Evolutionary conservation across 2,888 invertebrate species (phyloP).

Genomic region (Scaeva pyrastri): DNA sequence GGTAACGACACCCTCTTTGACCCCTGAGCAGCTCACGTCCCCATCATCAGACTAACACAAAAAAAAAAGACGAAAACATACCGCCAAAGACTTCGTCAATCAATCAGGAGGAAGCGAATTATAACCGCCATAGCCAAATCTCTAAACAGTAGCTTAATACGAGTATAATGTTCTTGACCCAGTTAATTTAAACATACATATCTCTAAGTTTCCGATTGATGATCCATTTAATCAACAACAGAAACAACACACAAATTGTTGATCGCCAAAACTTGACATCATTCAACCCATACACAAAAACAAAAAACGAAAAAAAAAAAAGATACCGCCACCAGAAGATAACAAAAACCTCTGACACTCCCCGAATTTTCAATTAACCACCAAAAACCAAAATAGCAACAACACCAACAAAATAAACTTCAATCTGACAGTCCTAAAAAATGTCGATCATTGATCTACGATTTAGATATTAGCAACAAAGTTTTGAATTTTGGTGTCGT

Average conservation of each 20-base stretch:
- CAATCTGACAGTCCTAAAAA: conserved; percentile 48
- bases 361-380: conserved; percentile 51
- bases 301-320: conserved; percentile 36
- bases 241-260: conserved; percentile 5
- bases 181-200: conserved; percentile 37
- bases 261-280: conserved; percentile 71
- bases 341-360: conserved; percentile 62
- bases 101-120: conserved; percentile 40
- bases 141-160: conserved; percentile 32
- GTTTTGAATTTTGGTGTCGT: conserved; percentile 2
- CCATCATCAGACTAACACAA: conserved; percentile 5
- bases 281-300: conserved; percentile 39
- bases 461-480: conserved; percentile 45
- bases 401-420: conserved; percentile 20
- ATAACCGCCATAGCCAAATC: conserved; percentile 18
- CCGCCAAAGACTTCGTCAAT: conserved; percentile 47
- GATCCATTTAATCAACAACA: conserved; percentile 64
- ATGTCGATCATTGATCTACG: conserved; percentile 64
- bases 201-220: conserved; percentile 56
- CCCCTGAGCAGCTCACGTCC: conserved; percentile 12
- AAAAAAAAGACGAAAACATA: conserved; percentile 19
- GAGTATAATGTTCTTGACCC: conserved; percentile 69
- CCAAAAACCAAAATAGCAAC: conserved; percentile 5
- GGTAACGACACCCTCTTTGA: conserved; percentile 56
- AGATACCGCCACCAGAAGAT: conserved; percentile 34